Base-by-base conservation (phyloP, 1,140 invertebrate genomes). In the Diabrotica undecimpunctata region DNA sequence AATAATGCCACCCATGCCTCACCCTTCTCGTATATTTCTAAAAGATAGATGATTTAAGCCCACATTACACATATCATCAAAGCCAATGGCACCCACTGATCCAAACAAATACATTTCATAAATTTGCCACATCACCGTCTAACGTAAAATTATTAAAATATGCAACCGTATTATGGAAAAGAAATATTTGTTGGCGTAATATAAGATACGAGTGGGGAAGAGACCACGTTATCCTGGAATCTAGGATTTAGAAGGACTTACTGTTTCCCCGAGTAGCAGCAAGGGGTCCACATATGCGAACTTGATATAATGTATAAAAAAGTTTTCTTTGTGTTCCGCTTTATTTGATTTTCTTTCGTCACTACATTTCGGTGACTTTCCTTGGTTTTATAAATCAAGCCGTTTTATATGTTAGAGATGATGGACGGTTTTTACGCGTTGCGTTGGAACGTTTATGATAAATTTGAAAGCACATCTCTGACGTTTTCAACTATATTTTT, bases 211-310 rank as follows among this genome's bases (percentile, higher is more conserved):
- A 65, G 59, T 55, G 67, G 41, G 54, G 65, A 71, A 67, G 69
- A 64, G 61, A n/a, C 62, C 65, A 59, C 67, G 68, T 72, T 72
- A 72, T 72, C 70, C 66, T 56, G 68, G 70, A 67, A 72, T 72
- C 70, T 66, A 52, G 68, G 70, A 67, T 70, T 72, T 70, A 41
- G 12, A 53, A 56, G 60, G 65, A 62, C 65, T 66, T 66, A 62
- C 50, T 41, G 39, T 66, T 50, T 13, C 56, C 64, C 52, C 36
- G 46, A 46, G 37, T 62, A 55, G 9, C 65, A 54, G 59, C 59
- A 35, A 54, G 65, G 57, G 59, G 58, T 60, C 61, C 65, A 66
- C 65, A 66, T 62, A 66, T 66, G 64, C 54, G 64, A 66, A 61
- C 41, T 50, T 60, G 58, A 60, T 14, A 50, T 60, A 14, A 60